phyloP scores from a whole-genome alignment of 2,797 vertebrate genomes.

The Okamejei kenojei region DNA sequence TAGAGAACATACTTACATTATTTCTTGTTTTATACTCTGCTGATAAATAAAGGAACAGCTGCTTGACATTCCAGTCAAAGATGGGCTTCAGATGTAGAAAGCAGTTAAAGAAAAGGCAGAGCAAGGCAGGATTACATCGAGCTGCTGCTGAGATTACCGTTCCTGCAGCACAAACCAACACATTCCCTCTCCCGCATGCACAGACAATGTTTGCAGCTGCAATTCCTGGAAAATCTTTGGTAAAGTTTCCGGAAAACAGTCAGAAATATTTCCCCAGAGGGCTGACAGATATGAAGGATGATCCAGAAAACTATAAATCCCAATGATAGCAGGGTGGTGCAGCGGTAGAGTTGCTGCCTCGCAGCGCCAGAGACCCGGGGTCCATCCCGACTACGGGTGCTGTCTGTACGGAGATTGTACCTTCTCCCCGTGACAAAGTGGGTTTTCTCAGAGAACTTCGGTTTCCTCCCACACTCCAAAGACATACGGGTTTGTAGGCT shows the following conservation, averaged over 20 bases:
- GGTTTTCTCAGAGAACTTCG: too few relatives aligned
- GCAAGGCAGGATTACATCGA: not conserved
- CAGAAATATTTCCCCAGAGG: not conserved
- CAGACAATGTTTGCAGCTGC: too few relatives aligned
- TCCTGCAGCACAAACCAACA: not conserved
- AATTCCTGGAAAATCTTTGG: not conserved
- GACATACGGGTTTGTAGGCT: too few relatives aligned
- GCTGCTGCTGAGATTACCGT: not conserved
- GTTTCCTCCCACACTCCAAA: too few relatives aligned
- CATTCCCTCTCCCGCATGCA: not conserved
- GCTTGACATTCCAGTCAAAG: slow-evolving; percentile 98
- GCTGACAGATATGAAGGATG: not conserved
- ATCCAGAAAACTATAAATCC: not conserved
- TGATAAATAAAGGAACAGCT: slow-evolving; percentile 91
- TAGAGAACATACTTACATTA: slow-evolving; percentile 65
- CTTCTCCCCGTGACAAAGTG: too few relatives aligned
- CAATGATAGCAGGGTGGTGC: not conserved
- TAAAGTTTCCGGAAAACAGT: not conserved
- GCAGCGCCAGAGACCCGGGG: too few relatives aligned
- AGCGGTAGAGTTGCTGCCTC: too few relatives aligned
- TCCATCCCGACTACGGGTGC: too few relatives aligned
- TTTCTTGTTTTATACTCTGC: slow-evolving; percentile 73
- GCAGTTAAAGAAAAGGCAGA: slow-evolving; percentile 58
- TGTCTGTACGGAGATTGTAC: too few relatives aligned
- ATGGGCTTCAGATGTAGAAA: slow-evolving; percentile 82